phyloP scores from a whole-genome alignment of 2,888 invertebrate species.

The Idaea aversata region DNA sequence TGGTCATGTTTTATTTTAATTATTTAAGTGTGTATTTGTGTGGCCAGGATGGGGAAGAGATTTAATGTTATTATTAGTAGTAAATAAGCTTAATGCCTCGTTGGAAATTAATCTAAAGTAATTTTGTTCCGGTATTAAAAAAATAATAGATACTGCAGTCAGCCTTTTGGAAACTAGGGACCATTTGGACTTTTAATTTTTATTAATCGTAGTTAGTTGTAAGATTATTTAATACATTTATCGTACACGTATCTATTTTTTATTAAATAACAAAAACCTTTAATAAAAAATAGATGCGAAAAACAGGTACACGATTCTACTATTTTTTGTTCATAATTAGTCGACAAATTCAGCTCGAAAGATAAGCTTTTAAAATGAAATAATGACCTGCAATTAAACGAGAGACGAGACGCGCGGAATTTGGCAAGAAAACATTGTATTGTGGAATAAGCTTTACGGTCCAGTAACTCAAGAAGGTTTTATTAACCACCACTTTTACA shows the following conservation, averaged over 20 bases:
- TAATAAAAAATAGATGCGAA: neutral
- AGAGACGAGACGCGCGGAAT: constrained; percentile 3
- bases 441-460: constrained; percentile 12
- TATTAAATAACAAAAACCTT: too few relatives aligned
- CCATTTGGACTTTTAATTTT: neutral
- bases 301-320: neutral
- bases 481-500: constrained; percentile 23
- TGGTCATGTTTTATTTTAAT: neutral
- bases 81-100: neutral
- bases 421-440: constrained; percentile 8
- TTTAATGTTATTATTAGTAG: neutral
- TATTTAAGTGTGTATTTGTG: neutral
- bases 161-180: neutral
- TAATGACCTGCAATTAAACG: constrained; percentile 2
- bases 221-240: too few relatives aligned
- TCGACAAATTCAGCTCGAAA: neutral
- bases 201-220: too few relatives aligned
- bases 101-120: neutral
- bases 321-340: neutral
- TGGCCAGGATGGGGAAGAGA: neutral
- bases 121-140: neutral
- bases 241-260: too few relatives aligned
- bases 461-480: constrained; percentile 16
- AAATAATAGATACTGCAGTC: neutral
- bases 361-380: neutral